Conservation (phyloP, 2,888 invertebrate genomes). For the Eutolmus rufibarbis region DNA sequence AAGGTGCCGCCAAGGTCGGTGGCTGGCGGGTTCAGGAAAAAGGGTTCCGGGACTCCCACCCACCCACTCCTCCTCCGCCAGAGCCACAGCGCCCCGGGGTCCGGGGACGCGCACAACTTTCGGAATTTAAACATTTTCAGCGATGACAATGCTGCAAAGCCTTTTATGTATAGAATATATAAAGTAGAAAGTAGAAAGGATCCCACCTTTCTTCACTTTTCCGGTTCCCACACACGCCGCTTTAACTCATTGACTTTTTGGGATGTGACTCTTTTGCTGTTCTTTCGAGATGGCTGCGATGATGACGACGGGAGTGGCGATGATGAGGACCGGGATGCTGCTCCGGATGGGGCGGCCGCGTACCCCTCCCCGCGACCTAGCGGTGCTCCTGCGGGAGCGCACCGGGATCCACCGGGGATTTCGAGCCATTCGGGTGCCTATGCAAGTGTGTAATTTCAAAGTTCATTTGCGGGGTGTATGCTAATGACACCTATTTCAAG, state of each 20-base stretch:
- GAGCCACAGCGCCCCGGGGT: not conserved
- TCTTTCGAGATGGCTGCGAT: not conserved
- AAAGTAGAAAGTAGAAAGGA: slow-evolving; percentile 38
- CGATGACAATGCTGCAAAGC: slow-evolving; percentile 35
- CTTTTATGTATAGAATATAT: slow-evolving; percentile 23
- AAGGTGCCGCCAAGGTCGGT: slow-evolving; percentile 39
- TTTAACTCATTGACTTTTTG: slow-evolving; percentile 33
- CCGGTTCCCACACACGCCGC: slow-evolving; percentile 26
- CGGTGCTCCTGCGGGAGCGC: not conserved
- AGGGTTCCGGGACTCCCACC: not conserved
- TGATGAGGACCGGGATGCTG: not conserved
- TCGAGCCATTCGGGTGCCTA: slow-evolving; percentile 40
- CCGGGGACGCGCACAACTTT: slow-evolving; percentile 4
- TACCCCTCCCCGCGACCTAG: not conserved
- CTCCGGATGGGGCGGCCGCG: not conserved
- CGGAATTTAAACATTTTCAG: slow-evolving; percentile 40
- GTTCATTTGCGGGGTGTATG: slow-evolving; percentile 43
- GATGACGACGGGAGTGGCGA: not conserved
- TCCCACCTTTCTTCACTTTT: slow-evolving; percentile 39
- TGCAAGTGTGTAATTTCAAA: slow-evolving; percentile 44
- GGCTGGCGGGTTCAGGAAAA: not conserved
- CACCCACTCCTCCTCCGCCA: not conserved
- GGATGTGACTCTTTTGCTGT: slow-evolving; percentile 25
- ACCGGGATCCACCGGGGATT: slow-evolving; percentile 1
- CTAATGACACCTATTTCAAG: slow-evolving; percentile 43